These are phyloP conservation scores for human (Homo sapiens) DNA, from an alignment of 2,113 vertebrate genomes.

Conservation along the genomic window DNA sequence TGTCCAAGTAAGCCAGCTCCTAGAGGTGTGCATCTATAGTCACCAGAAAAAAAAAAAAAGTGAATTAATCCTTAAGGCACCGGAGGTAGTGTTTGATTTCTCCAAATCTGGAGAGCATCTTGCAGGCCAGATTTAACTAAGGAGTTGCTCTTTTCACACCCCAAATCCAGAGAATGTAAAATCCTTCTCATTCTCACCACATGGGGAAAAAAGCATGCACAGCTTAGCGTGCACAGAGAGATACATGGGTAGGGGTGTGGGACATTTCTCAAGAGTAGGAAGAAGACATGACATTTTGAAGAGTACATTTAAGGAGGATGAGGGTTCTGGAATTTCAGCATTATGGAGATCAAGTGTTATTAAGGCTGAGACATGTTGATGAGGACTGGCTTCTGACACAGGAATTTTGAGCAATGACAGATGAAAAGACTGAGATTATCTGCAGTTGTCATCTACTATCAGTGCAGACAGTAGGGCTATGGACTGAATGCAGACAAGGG, in stretches of 20 bases:
- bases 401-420: background rate
- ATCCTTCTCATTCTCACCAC: background rate
- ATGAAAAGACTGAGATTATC: background rate
- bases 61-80: conserved; percentile 80
- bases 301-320: background rate
- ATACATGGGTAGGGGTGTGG: background rate
- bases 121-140: background rate
- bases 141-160: background rate
- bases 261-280: background rate
- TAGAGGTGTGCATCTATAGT: conserved; percentile 74
- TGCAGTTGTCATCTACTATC: background rate
- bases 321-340: background rate
- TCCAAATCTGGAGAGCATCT: background rate
- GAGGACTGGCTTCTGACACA: background rate
- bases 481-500: background rate
- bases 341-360: background rate
- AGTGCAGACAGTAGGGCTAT: background rate
- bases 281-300: background rate
- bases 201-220: background rate
- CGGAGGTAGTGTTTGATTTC: background rate
- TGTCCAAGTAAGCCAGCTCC: conserved; percentile 78
- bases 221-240: background rate
- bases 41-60: conserved; percentile 70
- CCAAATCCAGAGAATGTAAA: background rate
- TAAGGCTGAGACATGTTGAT: background rate